Evolutionary conservation across 2,797 vertebrate genomes (phyloP).

Genomic region (Enteromius mattozi): DNA sequence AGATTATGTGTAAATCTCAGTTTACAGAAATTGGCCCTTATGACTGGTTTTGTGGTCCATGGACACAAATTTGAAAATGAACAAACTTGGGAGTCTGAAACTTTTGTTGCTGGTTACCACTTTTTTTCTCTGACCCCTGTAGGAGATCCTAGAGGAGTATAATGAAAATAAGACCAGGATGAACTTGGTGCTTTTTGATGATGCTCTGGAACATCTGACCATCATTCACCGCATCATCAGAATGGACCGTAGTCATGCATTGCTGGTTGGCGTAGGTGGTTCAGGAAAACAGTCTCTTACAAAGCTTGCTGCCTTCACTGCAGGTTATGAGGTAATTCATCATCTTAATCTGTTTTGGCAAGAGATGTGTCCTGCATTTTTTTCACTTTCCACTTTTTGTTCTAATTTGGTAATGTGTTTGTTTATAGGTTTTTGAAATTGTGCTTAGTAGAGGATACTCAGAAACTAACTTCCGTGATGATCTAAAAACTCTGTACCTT

Average conservation of each 20-base stretch:
- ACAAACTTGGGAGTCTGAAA: not conserved
- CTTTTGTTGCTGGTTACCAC: not conserved
- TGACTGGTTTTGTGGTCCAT: too few relatives aligned
- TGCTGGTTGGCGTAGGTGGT: slow-evolving; percentile 92
- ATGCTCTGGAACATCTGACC: slow-evolving; percentile 93
- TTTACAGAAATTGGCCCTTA: too few relatives aligned
- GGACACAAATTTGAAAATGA: not conserved
- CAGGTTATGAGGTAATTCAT: slow-evolving; percentile 86
- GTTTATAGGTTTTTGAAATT: slow-evolving; percentile 90
- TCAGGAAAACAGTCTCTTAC: slow-evolving; percentile 95
- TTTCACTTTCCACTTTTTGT: not conserved
- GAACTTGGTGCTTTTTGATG: slow-evolving; percentile 94
- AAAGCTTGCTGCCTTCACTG: slow-evolving; percentile 88
- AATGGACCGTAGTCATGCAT: slow-evolving; percentile 88
- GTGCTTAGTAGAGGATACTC: slow-evolving; percentile 88
- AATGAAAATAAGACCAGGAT: slow-evolving; percentile 86
- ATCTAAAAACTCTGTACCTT: slow-evolving; percentile 88
- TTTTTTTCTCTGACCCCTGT: slow-evolving; percentile 27
- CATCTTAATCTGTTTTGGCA: not conserved
- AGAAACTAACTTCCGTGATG: slow-evolving; percentile 88
- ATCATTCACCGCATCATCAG: slow-evolving; percentile 89
- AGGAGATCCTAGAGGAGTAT: slow-evolving; percentile 96
- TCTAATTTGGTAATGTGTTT: not conserved
- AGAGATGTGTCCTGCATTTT: not conserved
- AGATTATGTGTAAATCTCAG: too few relatives aligned